Percentiles rank a stretch among this genome's conserved stretches.
Evolutionary conservation across 2,113 vertebrate species (phyloP).

Genomic region (Aleadryas rufinucha): DNA sequence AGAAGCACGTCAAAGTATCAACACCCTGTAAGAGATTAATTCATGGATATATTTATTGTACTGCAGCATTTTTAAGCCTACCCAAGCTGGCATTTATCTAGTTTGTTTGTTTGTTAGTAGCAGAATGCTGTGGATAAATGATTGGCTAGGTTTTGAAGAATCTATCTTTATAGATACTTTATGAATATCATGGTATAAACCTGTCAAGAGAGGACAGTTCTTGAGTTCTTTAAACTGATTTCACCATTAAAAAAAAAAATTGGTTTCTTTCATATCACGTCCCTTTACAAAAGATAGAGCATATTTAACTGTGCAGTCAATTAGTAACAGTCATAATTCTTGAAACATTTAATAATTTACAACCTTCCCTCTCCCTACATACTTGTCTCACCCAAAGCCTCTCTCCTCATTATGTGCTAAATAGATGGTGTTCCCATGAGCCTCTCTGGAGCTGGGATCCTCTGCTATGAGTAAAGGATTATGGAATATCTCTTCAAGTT

Average conservation of each 20-base stretch:
- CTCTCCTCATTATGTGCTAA: neutral
- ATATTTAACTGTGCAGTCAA: neutral
- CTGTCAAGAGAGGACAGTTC: neutral
- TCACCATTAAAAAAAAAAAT: neutral
- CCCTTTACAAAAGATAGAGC: neutral
- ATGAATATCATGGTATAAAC: neutral
- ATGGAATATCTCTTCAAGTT: neutral
- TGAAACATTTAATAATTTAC: neutral
- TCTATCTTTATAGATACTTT: neutral
- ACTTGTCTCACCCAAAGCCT: neutral
- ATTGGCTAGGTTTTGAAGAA: neutral
- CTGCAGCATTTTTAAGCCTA: neutral
- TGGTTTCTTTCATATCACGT: neutral
- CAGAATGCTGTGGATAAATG: neutral
- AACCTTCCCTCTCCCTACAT: neutral
- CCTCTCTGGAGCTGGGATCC: neutral
- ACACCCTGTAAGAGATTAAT: neutral
- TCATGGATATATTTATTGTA: neutral
- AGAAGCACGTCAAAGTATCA: neutral
- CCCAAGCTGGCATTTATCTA: neutral
- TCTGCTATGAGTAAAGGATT: neutral
- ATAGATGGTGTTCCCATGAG: neutral
- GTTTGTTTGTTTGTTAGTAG: neutral
- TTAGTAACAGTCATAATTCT: neutral
- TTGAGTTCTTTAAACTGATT: neutral